Base-by-base conservation (phyloP, 2,797 vertebrate species). In the Pangasius mekongensis region DNA sequence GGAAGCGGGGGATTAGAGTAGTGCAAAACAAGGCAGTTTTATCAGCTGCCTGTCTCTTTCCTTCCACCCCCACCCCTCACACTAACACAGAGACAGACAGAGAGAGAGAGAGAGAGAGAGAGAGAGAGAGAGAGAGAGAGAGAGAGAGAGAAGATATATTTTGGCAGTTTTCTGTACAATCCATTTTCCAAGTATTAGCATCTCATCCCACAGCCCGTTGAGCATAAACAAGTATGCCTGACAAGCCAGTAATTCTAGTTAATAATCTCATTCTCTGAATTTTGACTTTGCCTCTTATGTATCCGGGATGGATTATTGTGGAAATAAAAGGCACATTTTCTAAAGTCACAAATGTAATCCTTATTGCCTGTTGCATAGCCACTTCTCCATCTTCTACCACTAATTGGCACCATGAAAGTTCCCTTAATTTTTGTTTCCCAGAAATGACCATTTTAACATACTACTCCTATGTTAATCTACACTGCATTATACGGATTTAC, bases 1-100 rank as follows among this genome's bases (percentile, higher is more conserved):
- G 93, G 91, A 87, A 58, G 76, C n/a, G 89, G 90, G 47, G 94
- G 94, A 39, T 96, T 95, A 95, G 91, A 90, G 90, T 91, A 73
- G 78, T 87, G 74, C 84, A 89, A 93, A 94, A 94, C 92, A 92
- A 94, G 89, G 87, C 71, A 92, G 82, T 88, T 95, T 94, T 93
- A 94, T 96, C 94, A 91, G 85, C 90, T 76, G 49, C 86, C 88
- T 88, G 60, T 86, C 87, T 58, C 52, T 27, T 82, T 66, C 88
- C 84, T 85, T 83, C 30, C 73, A 54, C 36, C 39, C 84, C 87
- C 87, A 90, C 84, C 87, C 85, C 87, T 88, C 89, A 84, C 77
- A 62, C 56, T 67, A 74, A 85, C 39, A 56, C 27, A 89, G 47
- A 76, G 74, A 69, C 52, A 67, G 62, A 88, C 77, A 80, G 60